Evolutionary conservation across 1,140 invertebrate species (phyloP).

Genomic region (Diploscapter pachys): DNA sequence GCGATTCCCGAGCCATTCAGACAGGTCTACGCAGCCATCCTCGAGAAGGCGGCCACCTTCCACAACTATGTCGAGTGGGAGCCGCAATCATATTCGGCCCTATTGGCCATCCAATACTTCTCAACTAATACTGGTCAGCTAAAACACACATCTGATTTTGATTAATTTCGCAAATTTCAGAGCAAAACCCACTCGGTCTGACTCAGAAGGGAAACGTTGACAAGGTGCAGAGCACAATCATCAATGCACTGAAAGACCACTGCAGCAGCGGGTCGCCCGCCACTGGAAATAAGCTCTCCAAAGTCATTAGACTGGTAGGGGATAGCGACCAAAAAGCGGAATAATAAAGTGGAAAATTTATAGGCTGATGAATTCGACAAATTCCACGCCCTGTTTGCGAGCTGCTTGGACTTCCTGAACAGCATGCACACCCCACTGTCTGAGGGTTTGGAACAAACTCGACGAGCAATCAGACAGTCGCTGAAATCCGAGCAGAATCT

Average conservation of each 20-base stretch:
- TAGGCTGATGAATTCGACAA: no score
- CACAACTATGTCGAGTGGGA: conserved; percentile 51
- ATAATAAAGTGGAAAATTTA: no score
- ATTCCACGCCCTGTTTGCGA: no score
- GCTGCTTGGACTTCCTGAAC: no score
- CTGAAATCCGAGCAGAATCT: no score
- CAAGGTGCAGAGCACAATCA: conserved; percentile 51
- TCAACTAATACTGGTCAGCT: conserved; percentile 35
- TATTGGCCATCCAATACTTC: conserved; percentile 53
- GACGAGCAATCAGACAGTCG: no score
- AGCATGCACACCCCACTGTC: no score
- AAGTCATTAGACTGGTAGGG: conserved; percentile 51
- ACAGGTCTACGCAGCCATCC: conserved; percentile 44
- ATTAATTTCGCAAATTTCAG: conserved; percentile 27
- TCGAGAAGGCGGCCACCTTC: conserved; percentile 35
- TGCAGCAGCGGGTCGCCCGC: conserved; percentile 40
- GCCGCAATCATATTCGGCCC: conserved; percentile 39
- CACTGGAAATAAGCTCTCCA: conserved; percentile 44
- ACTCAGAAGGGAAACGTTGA: conserved; percentile 41
- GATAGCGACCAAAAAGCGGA: no score
- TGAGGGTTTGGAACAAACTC: no score
- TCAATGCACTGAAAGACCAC: conserved; percentile 58
- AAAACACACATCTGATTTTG: not conserved
- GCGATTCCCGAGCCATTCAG: conserved; percentile 43
- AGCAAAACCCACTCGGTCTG: conserved; percentile 38